These are phyloP conservation scores for Drosophila mercatorum DNA, from an alignment of 2,888 invertebrate species.

Conservation along the genomic window DNA sequence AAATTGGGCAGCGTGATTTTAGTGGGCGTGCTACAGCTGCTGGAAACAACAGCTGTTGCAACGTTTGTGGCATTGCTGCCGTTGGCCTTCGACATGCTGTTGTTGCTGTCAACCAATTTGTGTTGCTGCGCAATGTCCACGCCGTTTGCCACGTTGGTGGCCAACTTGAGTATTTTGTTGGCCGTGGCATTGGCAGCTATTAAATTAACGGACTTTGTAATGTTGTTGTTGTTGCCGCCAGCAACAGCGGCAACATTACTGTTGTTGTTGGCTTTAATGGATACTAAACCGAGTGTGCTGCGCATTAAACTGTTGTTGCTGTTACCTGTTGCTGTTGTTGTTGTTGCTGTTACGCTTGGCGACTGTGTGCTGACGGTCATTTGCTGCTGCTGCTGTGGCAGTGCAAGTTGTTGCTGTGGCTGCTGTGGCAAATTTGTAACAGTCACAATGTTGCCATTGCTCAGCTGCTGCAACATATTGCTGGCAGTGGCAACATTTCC, in stretches of 20 bases:
- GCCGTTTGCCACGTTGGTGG: constrained; percentile 82
- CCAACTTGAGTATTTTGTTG: constrained; percentile 84
- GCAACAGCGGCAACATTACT: constrained; percentile 36
- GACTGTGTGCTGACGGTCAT: constrained; percentile 27
- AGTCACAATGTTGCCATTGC: constrained; percentile 69
- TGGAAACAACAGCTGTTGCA: constrained; percentile 31
- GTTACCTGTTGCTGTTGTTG: constrained; percentile 81
- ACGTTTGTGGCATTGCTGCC: constrained; percentile 48
- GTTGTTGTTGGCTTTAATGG: constrained; percentile 80
- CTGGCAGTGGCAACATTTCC: constrained; percentile 60
- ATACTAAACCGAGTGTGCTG: constrained; percentile 84
- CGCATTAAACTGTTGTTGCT: constrained; percentile 84
- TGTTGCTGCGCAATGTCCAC: constrained; percentile 73
- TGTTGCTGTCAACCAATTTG: constrained; percentile 57
- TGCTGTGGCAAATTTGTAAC: constrained; percentile 70
- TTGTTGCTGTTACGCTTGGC: constrained; percentile 58
- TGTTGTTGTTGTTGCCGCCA: constrained; percentile 41
- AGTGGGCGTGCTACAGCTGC: constrained; percentile 65
- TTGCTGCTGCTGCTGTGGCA: constrained; percentile 47
- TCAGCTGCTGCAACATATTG: constrained; percentile 70
- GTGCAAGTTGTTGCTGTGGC: constrained; percentile 56
- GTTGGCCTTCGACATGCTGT: constrained; percentile 47
- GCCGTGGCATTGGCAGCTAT: constrained; percentile 84
- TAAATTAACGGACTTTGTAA: constrained; percentile 79
- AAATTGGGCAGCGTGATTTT: constrained; percentile 84